phyloP scores from a whole-genome alignment of 2,113 vertebrate species.

The Corythaeola cristata region DNA sequence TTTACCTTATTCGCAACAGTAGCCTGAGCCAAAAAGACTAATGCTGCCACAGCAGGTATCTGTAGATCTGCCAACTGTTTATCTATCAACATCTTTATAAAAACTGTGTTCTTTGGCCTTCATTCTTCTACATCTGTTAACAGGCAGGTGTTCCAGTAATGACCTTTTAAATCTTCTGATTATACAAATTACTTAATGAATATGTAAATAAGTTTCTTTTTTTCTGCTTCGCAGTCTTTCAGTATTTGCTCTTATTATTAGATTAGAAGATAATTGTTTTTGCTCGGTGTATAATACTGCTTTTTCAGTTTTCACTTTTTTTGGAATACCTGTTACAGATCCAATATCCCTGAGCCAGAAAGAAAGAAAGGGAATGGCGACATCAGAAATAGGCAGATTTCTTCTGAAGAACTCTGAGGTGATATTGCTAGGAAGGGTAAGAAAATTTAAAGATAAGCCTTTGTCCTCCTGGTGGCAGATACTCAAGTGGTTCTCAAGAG shows the following conservation, averaged over 20 bases:
- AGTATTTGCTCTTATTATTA: background rate
- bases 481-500: background rate
- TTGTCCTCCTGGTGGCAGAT: background rate
- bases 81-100: background rate
- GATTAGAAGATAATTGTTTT: background rate
- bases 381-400: background rate
- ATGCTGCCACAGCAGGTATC: constrained; percentile 11
- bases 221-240: background rate
- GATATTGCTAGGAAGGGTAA: background rate
- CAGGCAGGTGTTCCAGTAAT: constrained; percentile 61
- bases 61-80: constrained; percentile 32
- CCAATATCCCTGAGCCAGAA: background rate
- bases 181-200: constrained; percentile 58
- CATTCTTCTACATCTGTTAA: constrained; percentile 53
- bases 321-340: background rate
- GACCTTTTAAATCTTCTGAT: constrained; percentile 65
- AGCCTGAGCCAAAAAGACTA: background rate
- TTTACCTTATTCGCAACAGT: background rate
- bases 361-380: background rate
- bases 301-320: background rate
- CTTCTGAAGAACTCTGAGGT: background rate
- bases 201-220: constrained; percentile 25
- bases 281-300: background rate
- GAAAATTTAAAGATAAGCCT: background rate
- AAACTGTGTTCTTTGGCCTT: constrained; percentile 42